phyloP scores from a whole-genome alignment of 2,113 vertebrate genomes.

The Nanorana parkeri region DNA sequence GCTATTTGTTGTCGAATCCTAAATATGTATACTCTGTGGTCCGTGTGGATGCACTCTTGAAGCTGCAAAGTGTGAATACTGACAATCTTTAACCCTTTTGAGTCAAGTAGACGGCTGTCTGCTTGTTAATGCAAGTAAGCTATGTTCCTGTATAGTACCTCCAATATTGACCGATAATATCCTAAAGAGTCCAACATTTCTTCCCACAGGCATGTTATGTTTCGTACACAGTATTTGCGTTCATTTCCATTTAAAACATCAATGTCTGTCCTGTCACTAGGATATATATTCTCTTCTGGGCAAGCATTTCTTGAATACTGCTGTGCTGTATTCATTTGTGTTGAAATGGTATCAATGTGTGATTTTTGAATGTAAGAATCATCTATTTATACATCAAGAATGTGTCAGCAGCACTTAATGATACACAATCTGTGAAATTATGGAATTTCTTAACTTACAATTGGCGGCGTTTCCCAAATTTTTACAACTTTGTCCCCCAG shows the following conservation, averaged over 20 bases:
- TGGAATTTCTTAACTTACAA: neutral
- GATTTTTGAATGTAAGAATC: constrained; percentile 27
- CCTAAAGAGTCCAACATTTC: too few species aligned
- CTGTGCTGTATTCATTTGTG: constrained; percentile 46
- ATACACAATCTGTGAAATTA: neutral
- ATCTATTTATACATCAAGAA: constrained; percentile 52
- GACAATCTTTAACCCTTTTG: neutral
- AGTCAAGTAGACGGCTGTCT: neutral
- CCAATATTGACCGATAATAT: too few species aligned
- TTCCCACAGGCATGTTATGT: too few species aligned
- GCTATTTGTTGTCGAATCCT: neutral
- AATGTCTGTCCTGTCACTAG: neutral
- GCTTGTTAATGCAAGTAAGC: neutral
- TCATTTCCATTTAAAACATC: neutral
- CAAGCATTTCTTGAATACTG: constrained; percentile 46
- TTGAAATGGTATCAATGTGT: neutral
- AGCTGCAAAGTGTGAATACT: neutral
- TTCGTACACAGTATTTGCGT: too few species aligned
- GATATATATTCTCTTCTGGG: neutral
- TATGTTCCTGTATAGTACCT: too few species aligned
- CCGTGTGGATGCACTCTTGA: neutral
- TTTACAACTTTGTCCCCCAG: neutral
- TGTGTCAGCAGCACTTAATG: constrained; percentile 42
- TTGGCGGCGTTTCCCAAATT: neutral
- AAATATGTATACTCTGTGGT: neutral